phyloP scores from a whole-genome alignment of 2,797 vertebrate species.

The Eulemur mongoz region DNA sequence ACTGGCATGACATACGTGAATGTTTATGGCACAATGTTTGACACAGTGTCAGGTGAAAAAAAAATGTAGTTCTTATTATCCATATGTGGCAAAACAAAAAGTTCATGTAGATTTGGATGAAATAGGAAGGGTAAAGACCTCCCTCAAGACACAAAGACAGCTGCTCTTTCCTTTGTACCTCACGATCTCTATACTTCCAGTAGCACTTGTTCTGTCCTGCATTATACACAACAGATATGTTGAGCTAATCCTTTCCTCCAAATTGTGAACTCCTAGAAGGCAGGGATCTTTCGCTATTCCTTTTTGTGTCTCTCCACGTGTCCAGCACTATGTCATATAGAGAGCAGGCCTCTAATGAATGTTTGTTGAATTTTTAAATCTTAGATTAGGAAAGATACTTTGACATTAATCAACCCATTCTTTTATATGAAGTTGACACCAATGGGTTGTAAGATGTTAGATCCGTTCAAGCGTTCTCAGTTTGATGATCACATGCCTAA shows the following conservation, averaged over 20 bases:
- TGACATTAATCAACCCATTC: background rate
- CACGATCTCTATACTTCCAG: background rate
- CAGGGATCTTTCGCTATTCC: background rate
- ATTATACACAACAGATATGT: fast-evolving
- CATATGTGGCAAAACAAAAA: background rate
- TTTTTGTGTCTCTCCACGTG: background rate
- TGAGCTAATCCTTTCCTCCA: background rate
- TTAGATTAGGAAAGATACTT: background rate
- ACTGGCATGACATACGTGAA: background rate
- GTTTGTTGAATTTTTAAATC: background rate
- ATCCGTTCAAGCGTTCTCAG: background rate
- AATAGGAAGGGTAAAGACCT: background rate
- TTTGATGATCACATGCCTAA: background rate
- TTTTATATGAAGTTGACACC: background rate
- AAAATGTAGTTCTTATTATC: background rate
- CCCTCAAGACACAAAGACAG: background rate
- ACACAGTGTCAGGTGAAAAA: background rate
- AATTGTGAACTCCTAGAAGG: background rate
- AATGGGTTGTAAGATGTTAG: background rate
- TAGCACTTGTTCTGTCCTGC: background rate
- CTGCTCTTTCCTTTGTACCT: background rate
- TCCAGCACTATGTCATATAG: background rate
- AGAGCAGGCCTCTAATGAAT: background rate
- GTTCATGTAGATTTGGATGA: background rate
- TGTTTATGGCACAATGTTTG: background rate